Conservation (phyloP, 1,140 invertebrate species). For the Protaetia brevitarsis region DNA sequence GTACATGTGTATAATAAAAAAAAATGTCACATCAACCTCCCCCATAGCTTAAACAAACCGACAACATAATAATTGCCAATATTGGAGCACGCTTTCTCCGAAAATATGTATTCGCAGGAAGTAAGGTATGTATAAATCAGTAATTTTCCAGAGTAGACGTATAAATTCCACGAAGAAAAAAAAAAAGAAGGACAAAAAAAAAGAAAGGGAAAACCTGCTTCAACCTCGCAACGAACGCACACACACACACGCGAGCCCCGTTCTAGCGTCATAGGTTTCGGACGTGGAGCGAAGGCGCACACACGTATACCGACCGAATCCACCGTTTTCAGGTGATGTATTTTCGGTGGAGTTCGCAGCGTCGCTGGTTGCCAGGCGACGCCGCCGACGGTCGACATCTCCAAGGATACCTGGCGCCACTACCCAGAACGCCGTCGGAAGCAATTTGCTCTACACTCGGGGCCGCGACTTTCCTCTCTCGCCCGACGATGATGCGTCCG, state of each 20-base stretch:
- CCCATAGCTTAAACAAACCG: background rate
- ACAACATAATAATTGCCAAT: slow-evolving; percentile 13
- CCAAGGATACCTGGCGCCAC: slow-evolving; percentile 50
- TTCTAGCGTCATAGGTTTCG: background rate
- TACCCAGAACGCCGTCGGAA: slow-evolving; percentile 41
- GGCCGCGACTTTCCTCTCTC: slow-evolving; percentile 30
- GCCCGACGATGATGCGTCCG: slow-evolving; percentile 27
- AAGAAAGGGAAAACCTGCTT: background rate
- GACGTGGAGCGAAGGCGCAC: background rate
- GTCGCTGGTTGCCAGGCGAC: slow-evolving; percentile 45
- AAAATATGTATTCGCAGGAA: background rate
- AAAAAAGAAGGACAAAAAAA: slow-evolving; percentile 15
- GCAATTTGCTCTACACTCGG: slow-evolving; percentile 38
- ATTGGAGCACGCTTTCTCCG: slow-evolving; percentile 4
- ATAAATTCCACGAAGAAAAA: background rate
- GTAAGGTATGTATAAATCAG: slow-evolving; percentile 8
- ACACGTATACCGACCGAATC: slow-evolving; percentile 10
- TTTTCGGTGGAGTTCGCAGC: slow-evolving; percentile 17
- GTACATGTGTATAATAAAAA: too few relatives aligned
- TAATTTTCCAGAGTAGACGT: slow-evolving; percentile 16
- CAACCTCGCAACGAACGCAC: background rate
- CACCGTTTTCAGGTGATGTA: slow-evolving; percentile 28
- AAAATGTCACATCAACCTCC: too few relatives aligned
- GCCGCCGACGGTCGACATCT: slow-evolving; percentile 45
- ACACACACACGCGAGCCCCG: background rate